phyloP scores from a whole-genome alignment of 2,113 vertebrate genomes.

The Butastur rufipennis region DNA sequence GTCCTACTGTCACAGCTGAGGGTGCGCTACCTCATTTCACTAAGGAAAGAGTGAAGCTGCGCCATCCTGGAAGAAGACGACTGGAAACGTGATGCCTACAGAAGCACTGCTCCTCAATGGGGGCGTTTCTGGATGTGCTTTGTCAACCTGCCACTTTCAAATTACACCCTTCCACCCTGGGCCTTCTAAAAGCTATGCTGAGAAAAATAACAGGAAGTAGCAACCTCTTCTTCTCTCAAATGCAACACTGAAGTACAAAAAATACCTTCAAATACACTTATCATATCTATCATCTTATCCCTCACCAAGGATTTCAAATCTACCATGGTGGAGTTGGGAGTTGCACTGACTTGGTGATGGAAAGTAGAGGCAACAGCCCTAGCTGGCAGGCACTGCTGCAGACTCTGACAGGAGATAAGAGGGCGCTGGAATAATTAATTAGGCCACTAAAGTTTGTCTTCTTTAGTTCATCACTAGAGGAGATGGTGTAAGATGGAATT shows the following conservation, averaged over 20 bases:
- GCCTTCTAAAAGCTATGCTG: neutral
- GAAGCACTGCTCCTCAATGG: neutral
- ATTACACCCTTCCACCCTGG: neutral
- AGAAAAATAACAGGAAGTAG: neutral
- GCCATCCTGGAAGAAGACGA: neutral
- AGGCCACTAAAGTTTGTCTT: neutral
- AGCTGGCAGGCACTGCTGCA: neutral
- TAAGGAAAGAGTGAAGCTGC: neutral
- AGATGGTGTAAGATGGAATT: neutral
- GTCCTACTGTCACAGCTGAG: neutral
- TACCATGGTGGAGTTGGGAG: neutral
- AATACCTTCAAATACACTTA: neutral
- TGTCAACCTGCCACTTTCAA: neutral
- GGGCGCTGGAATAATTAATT: neutral
- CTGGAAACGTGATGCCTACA: neutral
- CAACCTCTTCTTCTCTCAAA: neutral
- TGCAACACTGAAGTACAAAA: neutral
- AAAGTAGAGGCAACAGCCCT: neutral
- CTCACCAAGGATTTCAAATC: neutral
- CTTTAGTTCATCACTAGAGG: neutral
- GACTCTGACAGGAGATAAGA: neutral
- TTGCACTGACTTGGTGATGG: neutral
- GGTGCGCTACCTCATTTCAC: neutral
- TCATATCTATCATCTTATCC: neutral
- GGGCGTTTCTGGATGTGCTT: neutral